These are phyloP conservation scores for Characodon lateralis DNA, from an alignment of 2,797 vertebrate species.

Conservation along the genomic window DNA sequence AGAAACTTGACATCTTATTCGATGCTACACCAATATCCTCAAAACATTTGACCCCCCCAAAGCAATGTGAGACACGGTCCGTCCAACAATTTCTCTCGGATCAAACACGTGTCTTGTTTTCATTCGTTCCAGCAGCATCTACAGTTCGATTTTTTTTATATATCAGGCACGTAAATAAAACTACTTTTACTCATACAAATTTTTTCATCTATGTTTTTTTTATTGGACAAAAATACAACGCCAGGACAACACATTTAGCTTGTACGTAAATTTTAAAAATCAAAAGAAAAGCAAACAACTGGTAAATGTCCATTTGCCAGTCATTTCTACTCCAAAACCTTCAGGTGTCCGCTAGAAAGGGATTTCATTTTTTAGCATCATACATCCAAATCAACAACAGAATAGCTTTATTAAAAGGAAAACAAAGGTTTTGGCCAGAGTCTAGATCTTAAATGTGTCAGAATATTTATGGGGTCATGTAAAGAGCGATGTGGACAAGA, in stretches of 20 bases:
- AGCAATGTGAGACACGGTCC: constrained; percentile 43
- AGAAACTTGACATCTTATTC: constrained; percentile 82
- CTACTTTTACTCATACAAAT: not conserved
- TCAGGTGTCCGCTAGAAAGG: no score
- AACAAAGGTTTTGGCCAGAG: no score
- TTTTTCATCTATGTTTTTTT: not conserved
- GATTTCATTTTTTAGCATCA: no score
- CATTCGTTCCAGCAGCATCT: fast-evolving
- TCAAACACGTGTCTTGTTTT: constrained; percentile 29
- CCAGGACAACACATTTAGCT: no score
- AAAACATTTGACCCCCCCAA: constrained; percentile 67
- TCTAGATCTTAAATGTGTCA: not conserved
- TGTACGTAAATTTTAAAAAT: no score
- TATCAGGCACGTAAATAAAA: no score
- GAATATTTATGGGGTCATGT: not conserved
- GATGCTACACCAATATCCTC: constrained; percentile 35
- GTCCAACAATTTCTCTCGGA: not conserved
- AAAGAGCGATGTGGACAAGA: not conserved
- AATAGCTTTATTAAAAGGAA: no score
- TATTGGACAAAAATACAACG: not conserved
- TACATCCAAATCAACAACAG: no score
- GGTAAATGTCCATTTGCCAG: no score
- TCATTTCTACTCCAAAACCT: no score
- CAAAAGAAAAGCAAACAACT: no score
- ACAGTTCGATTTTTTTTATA: not conserved